Evolutionary conservation across 2,113 vertebrate species (phyloP), one percentile per base, ranked within the genome.

Genomic region (Arvicanthis niloticus): DNA sequence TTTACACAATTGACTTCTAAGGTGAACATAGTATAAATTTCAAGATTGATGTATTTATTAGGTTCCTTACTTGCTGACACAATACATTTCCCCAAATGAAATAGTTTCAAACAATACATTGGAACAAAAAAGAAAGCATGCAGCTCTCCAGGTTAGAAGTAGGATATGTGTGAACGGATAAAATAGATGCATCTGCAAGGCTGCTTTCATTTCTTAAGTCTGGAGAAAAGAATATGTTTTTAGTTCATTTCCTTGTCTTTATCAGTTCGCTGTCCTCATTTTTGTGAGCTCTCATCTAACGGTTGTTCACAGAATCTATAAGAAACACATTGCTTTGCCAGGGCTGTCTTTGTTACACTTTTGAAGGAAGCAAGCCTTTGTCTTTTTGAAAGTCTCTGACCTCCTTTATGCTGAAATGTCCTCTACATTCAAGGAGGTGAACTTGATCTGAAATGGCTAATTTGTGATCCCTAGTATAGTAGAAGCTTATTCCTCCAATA

Each of bases 1-100:
- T 85, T 95, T 76, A 62, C 48, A 65, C 60, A 88, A 86, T 45
- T 81, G 42, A 29, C 26, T 95, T 78, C 37, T 85, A 42, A 89
- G 26, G 75, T 62, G 40, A 95, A 80, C 4, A 34, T 76, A 19
- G 5, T 24, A 45, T 86, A 40, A 42, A 85, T 95, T 78, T 6
- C 37, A 84, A 80, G 51, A 80, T 21, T 88, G 62, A 88, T 1
- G 22, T 7, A 21, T 51, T 73, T 48, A 58, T 68, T 84, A 58
- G 40, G 5, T 80, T 90, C 31, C 90, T 75, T 37, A 68, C n/a
- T 51, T 51, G 29, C 31, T 77, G 26, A 56, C 56, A 65, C 31
- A 68, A 81, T 34, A 75, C 31, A 60, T 67, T 76, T 13, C 2
- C 26, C 37, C 58, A 82, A 89, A 70, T 21, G 88, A 56, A 45